phyloP scores from a whole-genome alignment of 2,797 vertebrate genomes.

The Melanotaenia pygmaea region DNA sequence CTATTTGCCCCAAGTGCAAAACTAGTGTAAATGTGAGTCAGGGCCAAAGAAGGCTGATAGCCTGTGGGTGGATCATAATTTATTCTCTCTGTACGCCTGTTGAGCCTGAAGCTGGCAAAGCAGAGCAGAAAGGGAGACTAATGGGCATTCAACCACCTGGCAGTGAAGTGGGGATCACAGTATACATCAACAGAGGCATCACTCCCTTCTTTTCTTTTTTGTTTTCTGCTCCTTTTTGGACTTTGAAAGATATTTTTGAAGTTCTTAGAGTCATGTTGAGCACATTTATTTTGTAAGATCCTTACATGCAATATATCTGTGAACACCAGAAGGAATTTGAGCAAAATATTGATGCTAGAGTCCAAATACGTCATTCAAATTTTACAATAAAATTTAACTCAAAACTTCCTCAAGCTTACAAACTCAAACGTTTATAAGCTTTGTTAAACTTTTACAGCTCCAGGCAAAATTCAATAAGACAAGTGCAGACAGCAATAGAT shows the following conservation, averaged over 20 bases:
- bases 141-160: constrained; percentile 71
- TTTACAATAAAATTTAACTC: too few relatives aligned
- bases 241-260: constrained; percentile 19
- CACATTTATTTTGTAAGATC: constrained; percentile 2
- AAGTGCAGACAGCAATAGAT: constrained; percentile 3
- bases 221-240: background rate
- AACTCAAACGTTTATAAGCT: too few relatives aligned
- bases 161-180: constrained; percentile 43
- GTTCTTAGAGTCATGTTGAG: constrained; percentile 1
- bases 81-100: constrained; percentile 69
- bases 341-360: background rate
- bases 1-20: constrained; percentile 70
- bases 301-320: background rate
- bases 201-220: background rate
- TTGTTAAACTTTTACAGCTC: background rate
- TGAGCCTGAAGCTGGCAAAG: constrained; percentile 66
- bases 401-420: too few relatives aligned
- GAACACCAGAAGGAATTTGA: background rate
- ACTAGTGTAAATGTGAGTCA: constrained; percentile 72
- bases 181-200: constrained; percentile 19
- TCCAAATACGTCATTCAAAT: background rate
- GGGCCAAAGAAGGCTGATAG: constrained; percentile 64
- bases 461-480: constrained; percentile 11
- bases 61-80: constrained; percentile 73
- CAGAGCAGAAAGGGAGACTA: constrained; percentile 65